These are phyloP conservation scores for Automeris io DNA, from an alignment of 2,888 invertebrate species.

Conservation along the genomic window DNA sequence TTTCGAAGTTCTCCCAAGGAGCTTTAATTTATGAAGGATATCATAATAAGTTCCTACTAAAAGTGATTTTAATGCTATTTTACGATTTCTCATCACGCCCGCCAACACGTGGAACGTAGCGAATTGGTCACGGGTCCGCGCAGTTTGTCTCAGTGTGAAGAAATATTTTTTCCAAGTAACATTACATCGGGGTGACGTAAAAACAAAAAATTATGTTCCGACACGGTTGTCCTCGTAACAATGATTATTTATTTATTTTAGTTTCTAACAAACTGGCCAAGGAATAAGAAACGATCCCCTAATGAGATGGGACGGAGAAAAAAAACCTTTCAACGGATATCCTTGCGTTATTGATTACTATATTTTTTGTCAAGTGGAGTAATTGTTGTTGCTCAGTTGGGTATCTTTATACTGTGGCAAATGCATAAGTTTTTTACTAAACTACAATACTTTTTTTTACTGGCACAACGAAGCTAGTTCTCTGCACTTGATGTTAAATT, in stretches of 20 bases:
- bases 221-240: slow-evolving; percentile 59
- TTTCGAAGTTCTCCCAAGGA: too few relatives aligned
- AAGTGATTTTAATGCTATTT: too few relatives aligned
- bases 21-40: too few relatives aligned
- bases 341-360: background rate
- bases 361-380: background rate
- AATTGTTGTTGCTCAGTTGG: too few relatives aligned
- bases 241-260: slow-evolving; percentile 49
- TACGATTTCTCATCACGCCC: slow-evolving; percentile 8
- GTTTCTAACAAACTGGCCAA: slow-evolving; percentile 51
- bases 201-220: slow-evolving; percentile 62
- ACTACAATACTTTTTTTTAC: too few relatives aligned
- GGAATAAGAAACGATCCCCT: slow-evolving; percentile 28
- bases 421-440: too few relatives aligned
- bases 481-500: too few relatives aligned
- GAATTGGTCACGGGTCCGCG: slow-evolving; percentile 41
- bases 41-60: too few relatives aligned
- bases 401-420: too few relatives aligned
- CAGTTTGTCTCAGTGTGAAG: slow-evolving; percentile 46
- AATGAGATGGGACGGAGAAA: background rate
- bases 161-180: slow-evolving; percentile 50
- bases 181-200: slow-evolving; percentile 49
- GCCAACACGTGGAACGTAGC: slow-evolving; percentile 24
- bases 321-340: background rate
- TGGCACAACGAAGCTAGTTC: too few relatives aligned